Conservation (phyloP, 2,888 invertebrate species). For the Conus canariensis region DNA sequence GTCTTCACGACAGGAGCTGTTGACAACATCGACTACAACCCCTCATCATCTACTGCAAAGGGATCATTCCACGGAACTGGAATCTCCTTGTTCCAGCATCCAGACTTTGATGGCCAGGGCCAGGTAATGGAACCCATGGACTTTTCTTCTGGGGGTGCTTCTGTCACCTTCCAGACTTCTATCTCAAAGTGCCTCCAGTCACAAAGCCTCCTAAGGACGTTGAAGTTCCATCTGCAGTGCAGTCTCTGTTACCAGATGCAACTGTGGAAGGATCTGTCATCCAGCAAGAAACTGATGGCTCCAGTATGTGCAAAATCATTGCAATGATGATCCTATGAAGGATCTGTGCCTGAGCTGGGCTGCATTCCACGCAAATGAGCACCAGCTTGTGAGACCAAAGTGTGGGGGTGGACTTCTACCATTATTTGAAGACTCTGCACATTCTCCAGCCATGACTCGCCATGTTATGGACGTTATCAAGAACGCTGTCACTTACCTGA, state of each 20-base stretch:
- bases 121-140: neutral
- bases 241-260: too few species aligned
- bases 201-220: neutral
- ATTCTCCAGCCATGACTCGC: conserved; percentile 53
- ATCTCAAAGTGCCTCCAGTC: neutral
- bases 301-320: neutral
- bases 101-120: neutral
- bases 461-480: conserved; percentile 57
- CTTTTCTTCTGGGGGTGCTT: neutral
- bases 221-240: too few species aligned
- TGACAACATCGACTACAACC: conserved; percentile 50
- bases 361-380: neutral
- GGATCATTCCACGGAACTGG: conserved; percentile 50
- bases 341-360: neutral
- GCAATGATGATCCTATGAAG: too few species aligned
- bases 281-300: neutral
- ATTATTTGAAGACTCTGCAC: neutral
- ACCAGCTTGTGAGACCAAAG: neutral
- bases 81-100: conserved; percentile 45
- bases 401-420: neutral
- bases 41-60: conserved; percentile 40
- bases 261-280: neutral
- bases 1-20: conserved; percentile 44
- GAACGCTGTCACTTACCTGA: conserved; percentile 50
- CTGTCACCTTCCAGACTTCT: neutral